Percentiles rank a stretch among this genome's conserved stretches.
These are phyloP conservation scores for Amblyjoppa proteus DNA, from an alignment of 2,888 invertebrate species.

Conservation along the genomic window DNA sequence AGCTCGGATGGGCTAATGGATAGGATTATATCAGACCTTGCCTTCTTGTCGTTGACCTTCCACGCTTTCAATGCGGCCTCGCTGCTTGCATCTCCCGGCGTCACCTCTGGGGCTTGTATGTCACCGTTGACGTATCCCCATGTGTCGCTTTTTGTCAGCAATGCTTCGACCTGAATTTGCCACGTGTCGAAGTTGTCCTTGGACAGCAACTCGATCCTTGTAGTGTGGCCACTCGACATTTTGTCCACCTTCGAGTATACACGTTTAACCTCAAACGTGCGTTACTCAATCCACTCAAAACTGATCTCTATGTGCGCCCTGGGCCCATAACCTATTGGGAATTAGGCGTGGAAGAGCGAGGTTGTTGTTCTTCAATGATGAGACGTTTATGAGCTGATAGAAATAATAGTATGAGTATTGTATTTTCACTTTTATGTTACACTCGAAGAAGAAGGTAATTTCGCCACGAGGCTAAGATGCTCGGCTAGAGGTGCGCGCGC, in stretches of 20 bases:
- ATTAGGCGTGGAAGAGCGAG: background rate
- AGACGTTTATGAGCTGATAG: too few species aligned
- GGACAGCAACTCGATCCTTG: background rate
- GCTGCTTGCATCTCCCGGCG: background rate
- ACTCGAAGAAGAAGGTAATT: too few species aligned
- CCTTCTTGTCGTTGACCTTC: background rate
- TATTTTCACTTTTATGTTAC: too few species aligned
- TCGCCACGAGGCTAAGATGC: too few species aligned
- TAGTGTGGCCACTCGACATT: background rate
- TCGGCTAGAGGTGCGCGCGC: too few species aligned
- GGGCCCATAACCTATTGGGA: background rate
- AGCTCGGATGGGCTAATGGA: background rate
- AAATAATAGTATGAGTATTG: too few species aligned
- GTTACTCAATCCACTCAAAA: background rate
- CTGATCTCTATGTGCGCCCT: background rate
- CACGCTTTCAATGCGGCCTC: background rate
- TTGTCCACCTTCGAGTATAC: background rate
- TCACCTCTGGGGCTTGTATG: background rate
- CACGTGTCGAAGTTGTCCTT: constrained; percentile 6
- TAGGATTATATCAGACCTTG: background rate
- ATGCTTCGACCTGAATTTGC: background rate
- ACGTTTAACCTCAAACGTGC: too few species aligned
- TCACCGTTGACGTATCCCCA: background rate
- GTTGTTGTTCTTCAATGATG: too few species aligned
- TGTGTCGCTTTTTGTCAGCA: background rate